phyloP scores from a whole-genome alignment of 2,797 vertebrate genomes.

The Sus cebifrons region DNA sequence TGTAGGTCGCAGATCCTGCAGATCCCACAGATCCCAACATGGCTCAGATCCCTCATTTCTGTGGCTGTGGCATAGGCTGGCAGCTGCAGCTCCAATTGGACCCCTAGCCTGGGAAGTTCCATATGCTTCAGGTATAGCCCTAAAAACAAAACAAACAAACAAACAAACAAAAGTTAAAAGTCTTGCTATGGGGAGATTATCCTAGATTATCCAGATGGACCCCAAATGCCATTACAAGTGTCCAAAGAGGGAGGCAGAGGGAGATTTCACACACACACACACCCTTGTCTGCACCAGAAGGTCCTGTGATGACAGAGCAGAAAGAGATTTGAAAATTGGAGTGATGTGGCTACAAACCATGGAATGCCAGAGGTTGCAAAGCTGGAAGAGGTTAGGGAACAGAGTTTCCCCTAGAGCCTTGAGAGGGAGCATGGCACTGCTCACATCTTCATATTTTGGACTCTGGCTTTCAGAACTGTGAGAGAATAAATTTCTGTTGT shows the following conservation, averaged over 20 bases:
- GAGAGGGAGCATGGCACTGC: background rate
- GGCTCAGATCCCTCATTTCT: too few relatives aligned
- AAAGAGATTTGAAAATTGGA: conserved; percentile 31
- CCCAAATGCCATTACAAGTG: background rate
- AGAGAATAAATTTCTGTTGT: conserved; percentile 40
- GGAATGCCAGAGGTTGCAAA: background rate
- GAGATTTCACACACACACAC: background rate
- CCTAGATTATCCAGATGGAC: background rate
- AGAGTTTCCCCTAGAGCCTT: background rate
- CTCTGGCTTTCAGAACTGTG: background rate
- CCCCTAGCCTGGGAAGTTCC: too few relatives aligned
- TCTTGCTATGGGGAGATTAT: background rate
- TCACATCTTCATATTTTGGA: conserved; percentile 9
- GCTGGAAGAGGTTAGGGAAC: background rate
- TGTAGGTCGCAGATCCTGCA: too few relatives aligned
- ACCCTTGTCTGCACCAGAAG: background rate
- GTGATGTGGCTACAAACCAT: background rate
- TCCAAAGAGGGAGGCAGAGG: background rate
- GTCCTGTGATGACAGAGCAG: background rate
- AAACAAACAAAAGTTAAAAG: too few relatives aligned
- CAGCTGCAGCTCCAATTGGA: too few relatives aligned
- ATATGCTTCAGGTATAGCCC: too few relatives aligned
- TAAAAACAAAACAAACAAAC: too few relatives aligned
- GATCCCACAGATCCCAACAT: too few relatives aligned
- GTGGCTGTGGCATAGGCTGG: too few relatives aligned